These are phyloP conservation scores for Torymus aiolomorphi DNA, from an alignment of 2,888 invertebrate species.

Conservation along the genomic window DNA sequence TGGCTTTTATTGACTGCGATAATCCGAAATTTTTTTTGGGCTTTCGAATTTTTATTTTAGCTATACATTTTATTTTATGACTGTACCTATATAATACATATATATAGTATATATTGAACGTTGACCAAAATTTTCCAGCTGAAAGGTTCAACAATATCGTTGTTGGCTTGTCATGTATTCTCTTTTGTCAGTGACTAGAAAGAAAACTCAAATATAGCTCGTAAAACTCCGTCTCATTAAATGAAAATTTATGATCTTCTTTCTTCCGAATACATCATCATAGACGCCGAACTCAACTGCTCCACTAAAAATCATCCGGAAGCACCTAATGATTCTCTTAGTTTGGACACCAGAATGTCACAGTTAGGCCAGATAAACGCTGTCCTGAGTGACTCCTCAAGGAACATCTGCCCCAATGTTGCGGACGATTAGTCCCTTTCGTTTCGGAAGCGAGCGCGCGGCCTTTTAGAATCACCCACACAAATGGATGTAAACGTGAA, in stretches of 20 bases:
- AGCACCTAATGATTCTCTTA: slow-evolving; percentile 45
- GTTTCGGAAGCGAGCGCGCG: slow-evolving; percentile 27
- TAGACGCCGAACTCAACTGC: slow-evolving; percentile 6
- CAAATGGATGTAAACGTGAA: slow-evolving; percentile 17
- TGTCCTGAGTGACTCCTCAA: slow-evolving; percentile 19
- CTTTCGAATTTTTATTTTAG: too few species aligned
- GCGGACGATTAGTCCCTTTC: slow-evolving; percentile 66
- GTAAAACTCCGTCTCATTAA: slow-evolving; percentile 2
- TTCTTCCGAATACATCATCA: too few species aligned
- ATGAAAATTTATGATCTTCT: slow-evolving; percentile 37
- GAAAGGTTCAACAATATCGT: too few species aligned
- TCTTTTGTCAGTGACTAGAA: neutral
- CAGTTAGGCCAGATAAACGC: slow-evolving; percentile 41
- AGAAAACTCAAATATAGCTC: neutral
- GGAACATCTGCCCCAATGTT: slow-evolving; percentile 67
- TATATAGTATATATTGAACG: too few species aligned
- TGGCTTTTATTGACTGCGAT: neutral
- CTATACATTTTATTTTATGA: too few species aligned
- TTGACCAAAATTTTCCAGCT: too few species aligned
- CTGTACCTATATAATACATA: too few species aligned
- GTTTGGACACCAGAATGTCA: slow-evolving; percentile 40
- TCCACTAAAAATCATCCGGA: slow-evolving; percentile 23
- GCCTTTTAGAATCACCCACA: slow-evolving; percentile 45
- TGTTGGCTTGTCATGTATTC: neutral
- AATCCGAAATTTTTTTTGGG: neutral